Conservation (phyloP, 2,888 invertebrate species). For the Coelogynopora nodosa region DNA sequence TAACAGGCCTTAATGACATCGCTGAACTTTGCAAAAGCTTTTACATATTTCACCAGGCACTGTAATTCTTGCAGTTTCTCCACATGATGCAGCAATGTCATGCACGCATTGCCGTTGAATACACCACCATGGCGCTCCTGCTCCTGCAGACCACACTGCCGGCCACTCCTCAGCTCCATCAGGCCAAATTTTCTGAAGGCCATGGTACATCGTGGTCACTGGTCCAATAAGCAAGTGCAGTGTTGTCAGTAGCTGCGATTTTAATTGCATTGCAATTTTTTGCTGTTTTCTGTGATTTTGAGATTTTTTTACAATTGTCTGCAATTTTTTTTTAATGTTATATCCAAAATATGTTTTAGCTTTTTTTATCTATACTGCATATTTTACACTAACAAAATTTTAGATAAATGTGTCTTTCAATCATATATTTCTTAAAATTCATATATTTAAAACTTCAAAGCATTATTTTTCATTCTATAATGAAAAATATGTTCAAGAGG, state of each 20-base stretch:
- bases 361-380: no score
- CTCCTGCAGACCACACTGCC: not conserved
- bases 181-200: not conserved
- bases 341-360: no score
- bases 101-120: conserved; percentile 3
- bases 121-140: conserved; percentile 18
- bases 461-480: no score
- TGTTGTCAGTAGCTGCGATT: not conserved
- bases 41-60: not conserved
- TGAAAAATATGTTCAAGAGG: no score
- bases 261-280: no score
- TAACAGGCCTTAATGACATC: not conserved
- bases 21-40: conserved; percentile 4
- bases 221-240: conserved; percentile 11
- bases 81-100: conserved; percentile 7
- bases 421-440: no score
- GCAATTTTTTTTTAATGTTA: no score
- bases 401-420: no score
- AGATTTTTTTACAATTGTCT: no score
- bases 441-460: no score
- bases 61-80: not conserved
- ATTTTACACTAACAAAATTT: no score
- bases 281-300: no score
- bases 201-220: not conserved
- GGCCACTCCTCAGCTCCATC: conserved; percentile 21